A percentile compares a stretch with the other conserved stretches of the same genome.
These are phyloP conservation scores for Timema cristinae DNA, from an alignment of 2,888 invertebrate genomes.

Conservation along the genomic window DNA sequence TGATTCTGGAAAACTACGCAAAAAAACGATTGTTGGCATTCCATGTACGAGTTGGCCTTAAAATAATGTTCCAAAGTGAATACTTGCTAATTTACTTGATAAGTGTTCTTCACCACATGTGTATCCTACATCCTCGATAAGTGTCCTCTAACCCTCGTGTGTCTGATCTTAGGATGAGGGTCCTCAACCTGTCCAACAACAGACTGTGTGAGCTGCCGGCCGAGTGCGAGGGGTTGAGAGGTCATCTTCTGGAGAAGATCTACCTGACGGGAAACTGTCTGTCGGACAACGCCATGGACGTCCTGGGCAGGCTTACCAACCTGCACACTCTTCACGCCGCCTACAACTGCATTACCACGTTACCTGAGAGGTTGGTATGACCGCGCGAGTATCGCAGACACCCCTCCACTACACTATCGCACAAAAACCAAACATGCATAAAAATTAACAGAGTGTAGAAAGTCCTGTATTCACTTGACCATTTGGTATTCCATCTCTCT, in stretches of 20 bases:
- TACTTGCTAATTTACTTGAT: too few relatives aligned
- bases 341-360: constrained; percentile 68
- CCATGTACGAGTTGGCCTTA: too few relatives aligned
- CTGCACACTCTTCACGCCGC: constrained; percentile 70
- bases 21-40: too few relatives aligned
- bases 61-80: too few relatives aligned
- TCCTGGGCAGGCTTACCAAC: constrained; percentile 60
- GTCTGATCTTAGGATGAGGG: constrained; percentile 49
- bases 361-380: constrained; percentile 60
- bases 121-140: too few relatives aligned
- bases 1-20: too few relatives aligned
- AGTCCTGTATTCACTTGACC: too few relatives aligned
- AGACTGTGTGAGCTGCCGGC: constrained; percentile 63
- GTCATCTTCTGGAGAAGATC: constrained; percentile 58
- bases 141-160: too few relatives aligned
- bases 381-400: neutral
- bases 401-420: neutral
- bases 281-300: constrained; percentile 63
- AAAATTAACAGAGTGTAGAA: neutral
- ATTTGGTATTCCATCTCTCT: too few relatives aligned
- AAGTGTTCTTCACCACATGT: too few relatives aligned
- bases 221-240: constrained; percentile 48
- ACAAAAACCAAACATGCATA: neutral
- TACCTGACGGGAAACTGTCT: constrained; percentile 75
- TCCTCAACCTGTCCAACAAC: constrained; percentile 77